These are phyloP conservation scores for Lytechinus pictus DNA, from an alignment of 35 echinoderm and acorn worm species.

Conservation along the genomic window DNA sequence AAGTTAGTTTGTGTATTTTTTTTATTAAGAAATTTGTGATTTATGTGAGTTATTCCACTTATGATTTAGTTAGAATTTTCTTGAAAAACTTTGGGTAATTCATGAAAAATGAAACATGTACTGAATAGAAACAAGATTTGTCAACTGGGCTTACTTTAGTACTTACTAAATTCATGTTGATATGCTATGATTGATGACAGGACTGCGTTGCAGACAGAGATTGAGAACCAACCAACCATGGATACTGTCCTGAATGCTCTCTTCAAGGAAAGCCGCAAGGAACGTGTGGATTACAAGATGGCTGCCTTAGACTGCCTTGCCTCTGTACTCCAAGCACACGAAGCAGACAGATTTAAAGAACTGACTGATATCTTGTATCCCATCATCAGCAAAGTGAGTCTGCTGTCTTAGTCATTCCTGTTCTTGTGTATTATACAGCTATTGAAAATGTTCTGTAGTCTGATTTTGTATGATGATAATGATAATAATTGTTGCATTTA, in stretches of 20 bases:
- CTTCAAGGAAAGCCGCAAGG: conserved; percentile 90
- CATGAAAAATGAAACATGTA: no score
- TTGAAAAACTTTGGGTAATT: no score
- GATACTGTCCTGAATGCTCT: conserved; percentile 65
- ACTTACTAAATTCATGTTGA: not conserved
- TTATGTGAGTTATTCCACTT: no score
- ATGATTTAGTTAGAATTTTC: no score
- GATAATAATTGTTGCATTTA: not conserved
- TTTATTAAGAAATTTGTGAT: no score
- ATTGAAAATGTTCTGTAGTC: no score
- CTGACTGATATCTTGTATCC: conserved; percentile 77
- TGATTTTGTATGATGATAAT: not conserved
- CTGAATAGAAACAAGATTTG: no score
- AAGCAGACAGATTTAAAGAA: conserved; percentile 80
- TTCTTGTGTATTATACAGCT: not conserved
- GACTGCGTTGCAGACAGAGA: conserved; percentile 48
- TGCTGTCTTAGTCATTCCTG: not conserved
- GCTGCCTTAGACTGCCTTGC: conserved; percentile 81
- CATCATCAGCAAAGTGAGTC: conserved; percentile 83
- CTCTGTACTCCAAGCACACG: conserved; percentile 70
- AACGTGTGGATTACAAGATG: conserved; percentile 86
- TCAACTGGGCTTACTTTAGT: no score
- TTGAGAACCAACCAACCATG: conserved; percentile 76
- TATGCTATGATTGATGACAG: conserved; percentile 28
- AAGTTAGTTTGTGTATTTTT: no score